A percentile compares a stretch with the other conserved stretches of the same genome.
Conservation (phyloP, 2,113 vertebrate genomes). For the Pseudopipra pipra region DNA sequence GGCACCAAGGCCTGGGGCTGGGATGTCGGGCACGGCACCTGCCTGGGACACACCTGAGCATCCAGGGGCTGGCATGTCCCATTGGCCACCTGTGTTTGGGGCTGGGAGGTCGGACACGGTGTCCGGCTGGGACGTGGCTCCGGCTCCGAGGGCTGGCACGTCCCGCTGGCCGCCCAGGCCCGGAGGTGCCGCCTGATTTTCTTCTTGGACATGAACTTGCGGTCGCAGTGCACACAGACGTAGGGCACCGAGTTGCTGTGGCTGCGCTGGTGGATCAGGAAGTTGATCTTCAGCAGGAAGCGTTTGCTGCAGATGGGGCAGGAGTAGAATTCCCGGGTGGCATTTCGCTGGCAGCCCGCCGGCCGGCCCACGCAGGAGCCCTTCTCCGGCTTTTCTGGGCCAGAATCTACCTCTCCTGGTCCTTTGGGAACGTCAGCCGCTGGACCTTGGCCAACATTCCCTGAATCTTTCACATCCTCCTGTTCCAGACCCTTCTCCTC, state of each 20-base stretch:
- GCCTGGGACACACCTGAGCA: rapidly evolving
- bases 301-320: slow-evolving; percentile 12
- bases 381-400: background rate
- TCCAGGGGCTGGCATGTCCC: background rate
- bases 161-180: background rate
- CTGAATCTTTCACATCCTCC: background rate
- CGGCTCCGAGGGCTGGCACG: background rate
- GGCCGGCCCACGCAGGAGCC: background rate
- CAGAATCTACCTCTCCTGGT: background rate
- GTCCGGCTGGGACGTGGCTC: background rate
- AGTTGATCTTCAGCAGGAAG: slow-evolving; percentile 50
- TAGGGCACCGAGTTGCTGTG: background rate
- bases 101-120: background rate
- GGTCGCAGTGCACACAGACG: background rate
- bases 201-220: slow-evolving; percentile 20
- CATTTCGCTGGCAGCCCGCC: background rate
- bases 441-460: background rate
- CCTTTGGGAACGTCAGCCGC: rapidly evolving
- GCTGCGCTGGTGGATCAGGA: slow-evolving; percentile 14
- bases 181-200: background rate
- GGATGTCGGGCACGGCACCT: background rate
- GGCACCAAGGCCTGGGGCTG: background rate
- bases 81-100: background rate
- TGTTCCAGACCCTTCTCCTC: background rate
- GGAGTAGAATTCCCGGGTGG: background rate